A percentile compares a stretch with the other conserved stretches of the same genome.
Evolutionary conservation across 2,888 invertebrate species (phyloP).

Genomic region (Graphium colonna): DNA sequence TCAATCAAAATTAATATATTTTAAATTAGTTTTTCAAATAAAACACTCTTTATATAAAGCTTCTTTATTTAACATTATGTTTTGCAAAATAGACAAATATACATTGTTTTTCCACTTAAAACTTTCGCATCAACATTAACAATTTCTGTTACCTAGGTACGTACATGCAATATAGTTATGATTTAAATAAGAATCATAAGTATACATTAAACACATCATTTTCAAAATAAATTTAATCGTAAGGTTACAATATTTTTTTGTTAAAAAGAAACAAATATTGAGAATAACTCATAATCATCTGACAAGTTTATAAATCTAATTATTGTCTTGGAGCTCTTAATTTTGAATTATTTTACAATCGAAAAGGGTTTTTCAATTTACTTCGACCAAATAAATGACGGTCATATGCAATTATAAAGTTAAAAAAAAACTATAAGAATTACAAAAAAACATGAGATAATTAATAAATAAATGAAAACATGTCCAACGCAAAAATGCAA

Average conservation of each 20-base stretch:
- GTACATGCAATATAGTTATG: slow-evolving; percentile 46
- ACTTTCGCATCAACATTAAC: slow-evolving; percentile 75
- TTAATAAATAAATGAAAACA: no score
- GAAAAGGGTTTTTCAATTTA: slow-evolving; percentile 3
- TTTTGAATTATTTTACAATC: slow-evolving; percentile 36
- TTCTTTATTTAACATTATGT: slow-evolving; percentile 79
- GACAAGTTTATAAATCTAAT: slow-evolving; percentile 52
- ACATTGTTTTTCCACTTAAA: slow-evolving; percentile 70
- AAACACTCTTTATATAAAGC: slow-evolving; percentile 56
- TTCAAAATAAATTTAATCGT: not conserved
- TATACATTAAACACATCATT: slow-evolving; percentile 9
- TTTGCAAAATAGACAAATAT: slow-evolving; percentile 80
- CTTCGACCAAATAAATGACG: no score
- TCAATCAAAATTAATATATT: no score
- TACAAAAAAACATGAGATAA: no score
- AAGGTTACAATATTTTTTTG: not conserved
- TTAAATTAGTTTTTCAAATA: no score
- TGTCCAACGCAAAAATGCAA: no score
- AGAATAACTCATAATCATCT: slow-evolving; percentile 38
- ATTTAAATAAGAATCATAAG: slow-evolving; percentile 20
- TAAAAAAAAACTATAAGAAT: no score
- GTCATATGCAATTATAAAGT: no score
- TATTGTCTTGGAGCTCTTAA: slow-evolving; percentile 65
- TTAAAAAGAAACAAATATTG: not conserved
- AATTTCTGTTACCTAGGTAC: slow-evolving; percentile 65